Conservation (phyloP, 2,113 vertebrate species). For the Notechis scutatus region DNA sequence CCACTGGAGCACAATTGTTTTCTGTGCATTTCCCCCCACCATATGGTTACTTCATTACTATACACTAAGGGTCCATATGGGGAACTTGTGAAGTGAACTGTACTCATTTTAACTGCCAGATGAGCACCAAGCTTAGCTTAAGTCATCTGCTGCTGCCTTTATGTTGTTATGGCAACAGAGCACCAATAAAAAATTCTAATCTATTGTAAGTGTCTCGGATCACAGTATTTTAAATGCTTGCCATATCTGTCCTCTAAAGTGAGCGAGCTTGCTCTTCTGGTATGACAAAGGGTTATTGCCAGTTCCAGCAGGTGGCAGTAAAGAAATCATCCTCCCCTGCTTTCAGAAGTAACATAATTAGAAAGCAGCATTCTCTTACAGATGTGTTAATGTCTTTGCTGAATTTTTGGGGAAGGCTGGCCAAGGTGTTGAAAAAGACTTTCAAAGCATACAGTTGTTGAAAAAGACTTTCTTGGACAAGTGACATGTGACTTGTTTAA, state of each 20-base stretch:
- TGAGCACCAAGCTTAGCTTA: constrained; percentile 82
- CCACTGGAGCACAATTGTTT: constrained; percentile 75
- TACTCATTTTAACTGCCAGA: constrained; percentile 84
- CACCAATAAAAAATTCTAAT: constrained; percentile 84
- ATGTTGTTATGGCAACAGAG: constrained; percentile 81
- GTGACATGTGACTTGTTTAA: neutral
- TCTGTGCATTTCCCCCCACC: constrained; percentile 73
- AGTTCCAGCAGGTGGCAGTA: constrained; percentile 75
- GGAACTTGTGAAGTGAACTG: constrained; percentile 84
- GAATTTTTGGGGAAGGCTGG: accelerated
- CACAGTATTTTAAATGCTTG: constrained; percentile 77
- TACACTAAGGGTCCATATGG: constrained; percentile 85
- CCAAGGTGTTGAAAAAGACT: neutral
- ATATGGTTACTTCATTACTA: constrained; percentile 83
- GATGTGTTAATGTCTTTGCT: neutral
- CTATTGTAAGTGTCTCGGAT: constrained; percentile 76
- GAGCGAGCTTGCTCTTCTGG: constrained; percentile 46
- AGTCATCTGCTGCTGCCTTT: constrained; percentile 82
- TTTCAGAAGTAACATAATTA: constrained; percentile 11
- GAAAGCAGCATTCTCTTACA: neutral
- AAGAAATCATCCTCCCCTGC: constrained; percentile 44
- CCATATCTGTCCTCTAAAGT: constrained; percentile 69
- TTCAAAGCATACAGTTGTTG: neutral
- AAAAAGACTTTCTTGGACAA: neutral
- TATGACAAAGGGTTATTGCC: constrained; percentile 62